A percentile compares a stretch with the other conserved stretches of the same genome.
These are phyloP conservation scores for Hirudinaria manillensis DNA, from an alignment of 2,888 invertebrate genomes.

Conservation along the genomic window DNA sequence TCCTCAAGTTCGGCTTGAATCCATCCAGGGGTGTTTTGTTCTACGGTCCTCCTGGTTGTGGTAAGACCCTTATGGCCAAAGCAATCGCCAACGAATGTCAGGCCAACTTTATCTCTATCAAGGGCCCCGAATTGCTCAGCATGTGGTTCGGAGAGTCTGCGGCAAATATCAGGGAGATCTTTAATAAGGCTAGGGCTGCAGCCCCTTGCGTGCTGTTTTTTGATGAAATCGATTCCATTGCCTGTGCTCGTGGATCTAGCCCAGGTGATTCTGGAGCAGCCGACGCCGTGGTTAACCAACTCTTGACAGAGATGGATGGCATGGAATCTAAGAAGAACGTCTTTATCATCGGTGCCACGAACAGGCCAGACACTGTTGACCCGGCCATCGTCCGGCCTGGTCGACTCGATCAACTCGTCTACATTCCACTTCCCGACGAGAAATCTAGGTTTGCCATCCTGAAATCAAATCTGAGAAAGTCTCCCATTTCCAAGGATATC, in stretches of 20 bases:
- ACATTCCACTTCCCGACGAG: slow-evolving; percentile 98
- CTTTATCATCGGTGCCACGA: slow-evolving; percentile 94
- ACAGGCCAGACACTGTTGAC: slow-evolving; percentile 89
- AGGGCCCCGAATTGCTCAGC: slow-evolving; percentile 88
- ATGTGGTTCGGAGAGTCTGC: slow-evolving; percentile 99
- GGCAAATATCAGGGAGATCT: slow-evolving; percentile 97
- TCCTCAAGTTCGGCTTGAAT: slow-evolving; percentile 99
- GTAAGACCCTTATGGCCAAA: slow-evolving; percentile 68
- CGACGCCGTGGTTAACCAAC: slow-evolving; percentile 98
- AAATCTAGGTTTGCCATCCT: slow-evolving; percentile 93
- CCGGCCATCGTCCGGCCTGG: slow-evolving; percentile 97
- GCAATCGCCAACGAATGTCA: slow-evolving; percentile 99
- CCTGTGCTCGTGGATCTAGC: slow-evolving; percentile 93
- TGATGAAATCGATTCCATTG: slow-evolving; percentile 98
- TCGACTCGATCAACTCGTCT: slow-evolving; percentile 95
- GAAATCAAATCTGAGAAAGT: slow-evolving; percentile 88
- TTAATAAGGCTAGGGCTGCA: slow-evolving; percentile 82
- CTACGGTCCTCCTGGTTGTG: slow-evolving; percentile 84
- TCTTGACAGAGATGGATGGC: slow-evolving; percentile 99
- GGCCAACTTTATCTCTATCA: slow-evolving; percentile 98
- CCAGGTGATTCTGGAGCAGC: slow-evolving; percentile 96
- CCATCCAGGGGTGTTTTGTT: slow-evolving; percentile 98
- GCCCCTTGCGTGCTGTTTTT: slow-evolving; percentile 99
- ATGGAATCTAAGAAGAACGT: too few relatives aligned
- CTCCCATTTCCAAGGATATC: slow-evolving; percentile 89